Evolutionary conservation across 2,113 vertebrate genomes (phyloP).

Genomic region (Boulengeromyrus knoepffleri): DNA sequence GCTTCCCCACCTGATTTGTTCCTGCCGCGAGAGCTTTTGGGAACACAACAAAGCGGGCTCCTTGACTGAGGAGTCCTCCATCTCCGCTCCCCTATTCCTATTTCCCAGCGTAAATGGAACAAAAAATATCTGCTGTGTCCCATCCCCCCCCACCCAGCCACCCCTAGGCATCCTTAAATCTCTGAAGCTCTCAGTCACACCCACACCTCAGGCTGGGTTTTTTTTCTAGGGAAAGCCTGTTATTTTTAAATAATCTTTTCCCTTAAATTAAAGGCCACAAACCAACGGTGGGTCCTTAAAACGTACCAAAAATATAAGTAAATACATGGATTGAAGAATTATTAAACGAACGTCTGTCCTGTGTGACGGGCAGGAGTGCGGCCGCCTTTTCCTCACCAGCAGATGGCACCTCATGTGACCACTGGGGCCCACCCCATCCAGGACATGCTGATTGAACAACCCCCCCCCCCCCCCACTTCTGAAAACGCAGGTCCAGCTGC

Average conservation of each 20-base stretch:
- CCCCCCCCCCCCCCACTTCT: constrained; percentile 37
- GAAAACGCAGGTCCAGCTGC: constrained; percentile 54
- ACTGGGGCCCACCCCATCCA: constrained; percentile 54
- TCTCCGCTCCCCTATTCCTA: constrained; percentile 62
- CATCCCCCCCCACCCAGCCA: constrained; percentile 44
- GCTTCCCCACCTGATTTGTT: constrained; percentile 48
- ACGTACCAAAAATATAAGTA: constrained; percentile 26
- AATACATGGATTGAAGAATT: constrained; percentile 38
- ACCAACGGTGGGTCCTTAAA: constrained; percentile 54
- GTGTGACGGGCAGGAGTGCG: constrained; percentile 57
- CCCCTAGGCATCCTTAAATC: constrained; percentile 50
- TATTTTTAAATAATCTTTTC: constrained; percentile 29
- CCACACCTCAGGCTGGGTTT: constrained; percentile 67
- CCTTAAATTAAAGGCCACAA: constrained; percentile 48
- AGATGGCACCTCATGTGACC: constrained; percentile 61
- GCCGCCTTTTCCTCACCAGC: constrained; percentile 53
- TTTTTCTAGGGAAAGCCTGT: constrained; percentile 50
- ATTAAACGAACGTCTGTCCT: constrained; percentile 33
- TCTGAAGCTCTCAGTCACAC: constrained; percentile 54
- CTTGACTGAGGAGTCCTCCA: constrained; percentile 46
- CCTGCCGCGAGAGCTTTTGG: constrained; percentile 24
- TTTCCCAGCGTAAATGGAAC: constrained; percentile 66
- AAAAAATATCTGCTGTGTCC: constrained; percentile 57
- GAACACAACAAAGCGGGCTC: constrained; percentile 6
- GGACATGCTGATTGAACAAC: constrained; percentile 37